These are phyloP conservation scores for Dufourea novaeangliae DNA, from an alignment of 1,140 invertebrate genomes.

Conservation along the genomic window DNA sequence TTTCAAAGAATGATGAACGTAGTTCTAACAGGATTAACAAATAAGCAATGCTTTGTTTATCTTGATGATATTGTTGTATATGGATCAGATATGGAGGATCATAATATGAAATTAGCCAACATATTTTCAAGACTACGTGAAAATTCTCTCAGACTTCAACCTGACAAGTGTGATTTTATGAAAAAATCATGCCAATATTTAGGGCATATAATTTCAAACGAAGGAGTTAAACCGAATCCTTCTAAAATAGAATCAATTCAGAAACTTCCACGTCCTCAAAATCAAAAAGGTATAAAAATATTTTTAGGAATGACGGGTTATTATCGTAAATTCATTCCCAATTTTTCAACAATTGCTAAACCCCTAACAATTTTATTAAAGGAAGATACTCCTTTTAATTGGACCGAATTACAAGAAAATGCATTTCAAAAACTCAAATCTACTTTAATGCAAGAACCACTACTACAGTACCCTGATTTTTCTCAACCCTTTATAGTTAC, in stretches of 20 bases:
- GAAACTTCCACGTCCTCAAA: neutral
- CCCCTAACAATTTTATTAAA: neutral
- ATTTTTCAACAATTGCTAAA: neutral
- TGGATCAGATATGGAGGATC: neutral
- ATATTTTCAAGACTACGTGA: constrained; percentile 3
- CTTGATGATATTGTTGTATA: neutral
- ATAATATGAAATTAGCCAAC: neutral
- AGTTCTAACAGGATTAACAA: neutral
- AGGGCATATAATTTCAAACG: neutral
- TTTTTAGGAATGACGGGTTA: constrained; percentile 21
- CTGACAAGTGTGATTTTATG: neutral
- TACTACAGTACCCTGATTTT: neutral
- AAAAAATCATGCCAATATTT: constrained; percentile 1
- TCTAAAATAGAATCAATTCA: neutral
- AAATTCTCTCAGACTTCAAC: neutral
- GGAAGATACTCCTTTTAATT: neutral
- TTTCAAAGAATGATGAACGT: neutral
- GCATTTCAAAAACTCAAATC: neutral
- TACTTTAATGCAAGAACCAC: neutral
- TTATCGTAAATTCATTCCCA: constrained; percentile 15
- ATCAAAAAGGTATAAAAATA: constrained; percentile 8
- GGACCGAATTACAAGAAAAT: neutral
- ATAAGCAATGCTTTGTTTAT: constrained; percentile 8
- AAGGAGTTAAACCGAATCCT: neutral
- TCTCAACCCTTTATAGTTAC: neutral